Evolutionary conservation across 2,888 invertebrate species (phyloP).

Genomic region (Agrotis exclamationis): DNA sequence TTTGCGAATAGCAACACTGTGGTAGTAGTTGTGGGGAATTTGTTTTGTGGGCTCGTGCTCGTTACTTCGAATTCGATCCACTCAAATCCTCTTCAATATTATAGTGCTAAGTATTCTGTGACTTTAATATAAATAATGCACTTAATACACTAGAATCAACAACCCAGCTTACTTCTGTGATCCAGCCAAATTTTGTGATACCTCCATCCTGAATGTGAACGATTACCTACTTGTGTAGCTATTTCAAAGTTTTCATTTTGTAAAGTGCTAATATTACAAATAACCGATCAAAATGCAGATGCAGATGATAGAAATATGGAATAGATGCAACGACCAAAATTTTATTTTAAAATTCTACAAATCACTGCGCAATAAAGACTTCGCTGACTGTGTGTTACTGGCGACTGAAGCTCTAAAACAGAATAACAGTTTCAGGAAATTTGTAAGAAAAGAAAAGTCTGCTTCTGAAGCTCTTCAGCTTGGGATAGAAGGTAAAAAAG

Average conservation of each 20-base stretch:
- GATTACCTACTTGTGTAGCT: slow-evolving; percentile 2
- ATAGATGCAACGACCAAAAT: too few relatives aligned
- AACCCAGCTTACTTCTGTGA: not conserved
- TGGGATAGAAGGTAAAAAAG: slow-evolving; percentile 13
- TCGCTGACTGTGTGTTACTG: slow-evolving; percentile 34
- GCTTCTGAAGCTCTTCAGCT: not conserved
- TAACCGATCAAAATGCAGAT: slow-evolving; percentile 24
- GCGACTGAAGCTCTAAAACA: not conserved
- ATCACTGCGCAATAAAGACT: slow-evolving; percentile 24
- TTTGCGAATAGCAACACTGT: slow-evolving; percentile 6
- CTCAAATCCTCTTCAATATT: too few relatives aligned
- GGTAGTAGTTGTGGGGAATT: slow-evolving; percentile 3
- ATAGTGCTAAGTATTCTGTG: too few relatives aligned
- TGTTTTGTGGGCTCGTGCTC: too few relatives aligned
- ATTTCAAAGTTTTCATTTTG: not conserved
- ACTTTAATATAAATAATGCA: too few relatives aligned
- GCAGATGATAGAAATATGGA: too few relatives aligned
- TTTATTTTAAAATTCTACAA: slow-evolving; percentile 13
- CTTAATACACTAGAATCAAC: too few relatives aligned
- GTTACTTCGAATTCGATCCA: too few relatives aligned
- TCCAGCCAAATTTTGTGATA: too few relatives aligned
- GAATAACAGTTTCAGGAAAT: not conserved
- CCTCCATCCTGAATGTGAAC: too few relatives aligned
- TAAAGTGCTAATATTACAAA: slow-evolving; percentile 5
- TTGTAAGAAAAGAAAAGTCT: slow-evolving; percentile 1